Conservation (phyloP, 2,888 invertebrate species). For the Carcina quercana region DNA sequence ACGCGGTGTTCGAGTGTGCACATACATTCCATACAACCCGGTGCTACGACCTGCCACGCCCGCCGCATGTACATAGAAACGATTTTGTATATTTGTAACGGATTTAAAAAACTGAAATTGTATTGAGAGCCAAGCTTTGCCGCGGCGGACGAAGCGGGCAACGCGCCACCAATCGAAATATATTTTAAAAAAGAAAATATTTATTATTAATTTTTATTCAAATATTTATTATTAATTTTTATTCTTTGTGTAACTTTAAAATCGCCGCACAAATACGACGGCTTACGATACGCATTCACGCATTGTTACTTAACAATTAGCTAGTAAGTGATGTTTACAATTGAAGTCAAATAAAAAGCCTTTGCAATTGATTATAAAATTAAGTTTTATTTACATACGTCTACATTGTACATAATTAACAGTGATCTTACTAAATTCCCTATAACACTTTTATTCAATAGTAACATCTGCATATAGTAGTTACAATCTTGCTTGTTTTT, state of each 20-base stretch:
- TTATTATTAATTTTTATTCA: constrained; percentile 39
- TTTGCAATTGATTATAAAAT: constrained; percentile 58
- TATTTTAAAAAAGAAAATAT: constrained; percentile 27
- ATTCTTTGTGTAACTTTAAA: constrained; percentile 32
- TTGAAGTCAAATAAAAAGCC: constrained; percentile 65
- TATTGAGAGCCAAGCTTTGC: constrained; percentile 23
- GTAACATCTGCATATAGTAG: no score
- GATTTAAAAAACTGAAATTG: no score
- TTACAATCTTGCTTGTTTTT: no score
- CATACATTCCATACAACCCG: constrained; percentile 27
- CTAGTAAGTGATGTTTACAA: constrained; percentile 62
- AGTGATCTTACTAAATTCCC: no score
- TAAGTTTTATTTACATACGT: constrained; percentile 35
- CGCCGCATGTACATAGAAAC: constrained; percentile 30
- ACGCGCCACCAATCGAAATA: constrained; percentile 24
- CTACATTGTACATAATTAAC: no score
- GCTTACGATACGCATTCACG: constrained; percentile 53
- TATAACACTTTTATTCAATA: no score
- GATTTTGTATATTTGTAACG: constrained; percentile 64
- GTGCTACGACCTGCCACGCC: constrained; percentile 19
- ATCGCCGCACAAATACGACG: constrained; percentile 39
- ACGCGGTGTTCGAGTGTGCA: constrained; percentile 30
- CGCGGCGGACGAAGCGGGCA: constrained; percentile 24
- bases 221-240: constrained; percentile 35
- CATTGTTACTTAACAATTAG: constrained; percentile 70